phyloP scores from a whole-genome alignment of 2,888 invertebrate genomes.

The Sialis lutaria region DNA sequence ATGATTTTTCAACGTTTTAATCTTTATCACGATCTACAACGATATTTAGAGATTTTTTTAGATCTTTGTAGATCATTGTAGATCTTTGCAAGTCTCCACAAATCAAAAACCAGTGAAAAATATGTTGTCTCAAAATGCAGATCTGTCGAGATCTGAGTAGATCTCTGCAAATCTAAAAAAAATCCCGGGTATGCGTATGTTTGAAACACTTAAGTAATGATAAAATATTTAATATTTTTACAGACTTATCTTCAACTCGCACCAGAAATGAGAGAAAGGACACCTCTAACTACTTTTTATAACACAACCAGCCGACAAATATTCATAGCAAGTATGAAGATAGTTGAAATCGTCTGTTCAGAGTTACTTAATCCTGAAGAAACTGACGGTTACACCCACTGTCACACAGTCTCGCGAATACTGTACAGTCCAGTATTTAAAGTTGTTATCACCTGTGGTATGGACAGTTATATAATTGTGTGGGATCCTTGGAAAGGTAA shows the following conservation, averaged over 20 bases:
- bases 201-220: background rate
- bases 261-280: slow-evolving; percentile 38
- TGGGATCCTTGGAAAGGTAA: slow-evolving; percentile 60
- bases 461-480: slow-evolving; percentile 63
- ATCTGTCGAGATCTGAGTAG: too few species aligned
- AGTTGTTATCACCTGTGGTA: slow-evolving; percentile 56
- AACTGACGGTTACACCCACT: slow-evolving; percentile 57
- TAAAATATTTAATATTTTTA: background rate
- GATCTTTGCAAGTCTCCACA: too few species aligned
- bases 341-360: slow-evolving; percentile 45
- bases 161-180: too few species aligned
- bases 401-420: slow-evolving; percentile 48
- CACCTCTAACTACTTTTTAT: slow-evolving; percentile 41
- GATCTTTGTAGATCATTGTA: too few species aligned
- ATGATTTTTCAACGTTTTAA: too few species aligned
- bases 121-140: too few species aligned
- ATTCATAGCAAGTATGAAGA: slow-evolving; percentile 43
- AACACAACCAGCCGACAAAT: slow-evolving; percentile 46
- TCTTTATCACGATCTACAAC: too few species aligned
- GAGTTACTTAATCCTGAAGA: slow-evolving; percentile 45
- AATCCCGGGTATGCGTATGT: background rate
- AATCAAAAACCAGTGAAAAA: too few species aligned
- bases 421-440: slow-evolving; percentile 62
- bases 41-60: too few species aligned
- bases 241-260: slow-evolving; percentile 50